phyloP scores from a whole-genome alignment of 2,888 invertebrate genomes.

The Bruchidius siliquastri region DNA sequence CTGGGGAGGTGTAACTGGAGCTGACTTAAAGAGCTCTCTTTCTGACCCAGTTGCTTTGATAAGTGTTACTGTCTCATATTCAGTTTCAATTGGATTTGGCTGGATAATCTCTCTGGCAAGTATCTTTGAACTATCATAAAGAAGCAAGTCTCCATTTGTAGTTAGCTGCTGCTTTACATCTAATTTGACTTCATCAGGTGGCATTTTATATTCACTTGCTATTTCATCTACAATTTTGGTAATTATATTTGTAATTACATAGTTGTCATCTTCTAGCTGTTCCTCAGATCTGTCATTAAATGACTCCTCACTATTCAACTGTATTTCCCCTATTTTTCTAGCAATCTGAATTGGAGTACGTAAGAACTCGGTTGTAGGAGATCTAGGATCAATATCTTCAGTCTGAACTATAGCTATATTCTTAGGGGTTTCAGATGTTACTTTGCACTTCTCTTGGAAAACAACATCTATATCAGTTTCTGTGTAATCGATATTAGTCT shows the following conservation, averaged over 20 bases:
- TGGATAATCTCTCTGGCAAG: neutral
- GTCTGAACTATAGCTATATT: constrained; percentile 11
- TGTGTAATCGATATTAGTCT: constrained; percentile 59
- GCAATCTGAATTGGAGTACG: constrained; percentile 49
- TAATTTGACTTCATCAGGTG: neutral
- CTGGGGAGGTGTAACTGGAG: constrained; percentile 17
- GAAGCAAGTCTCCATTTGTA: neutral
- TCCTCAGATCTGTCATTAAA: no score
- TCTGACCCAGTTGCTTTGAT: neutral
- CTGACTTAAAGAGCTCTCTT: constrained; percentile 12
- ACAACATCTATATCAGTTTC: constrained; percentile 49
- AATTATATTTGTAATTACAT: neutral
- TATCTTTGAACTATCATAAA: neutral
- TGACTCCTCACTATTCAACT: constrained; percentile 7
- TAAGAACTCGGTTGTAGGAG: constrained; percentile 54
- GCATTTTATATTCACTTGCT: neutral
- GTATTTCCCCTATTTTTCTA: constrained; percentile 17
- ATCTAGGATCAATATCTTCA: constrained; percentile 45
- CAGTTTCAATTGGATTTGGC: neutral
- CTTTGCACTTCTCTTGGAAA: constrained; percentile 25
- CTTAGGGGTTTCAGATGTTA: constrained; percentile 5
- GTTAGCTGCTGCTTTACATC: neutral
- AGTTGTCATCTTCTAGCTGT: neutral
- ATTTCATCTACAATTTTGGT: neutral
- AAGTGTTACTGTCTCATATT: neutral